Evolutionary conservation across 2,888 invertebrate species (phyloP).

Genomic region (Thereva unica): DNA sequence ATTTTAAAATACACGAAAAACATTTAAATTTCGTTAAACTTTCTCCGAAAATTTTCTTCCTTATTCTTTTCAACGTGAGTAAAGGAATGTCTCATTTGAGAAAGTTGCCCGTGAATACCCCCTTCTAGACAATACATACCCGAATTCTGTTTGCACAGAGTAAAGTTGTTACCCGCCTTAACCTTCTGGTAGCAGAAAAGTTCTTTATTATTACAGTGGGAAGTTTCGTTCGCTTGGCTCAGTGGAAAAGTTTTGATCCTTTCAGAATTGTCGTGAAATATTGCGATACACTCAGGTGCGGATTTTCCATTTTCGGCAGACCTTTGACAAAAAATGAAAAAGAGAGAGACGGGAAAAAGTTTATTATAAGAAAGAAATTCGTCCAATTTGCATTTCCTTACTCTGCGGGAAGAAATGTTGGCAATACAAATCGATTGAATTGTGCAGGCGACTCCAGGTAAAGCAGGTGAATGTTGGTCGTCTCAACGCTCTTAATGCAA

Average conservation of each 20-base stretch:
- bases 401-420: slow-evolving; percentile 63
- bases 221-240: slow-evolving; percentile 48
- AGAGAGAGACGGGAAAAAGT: too few relatives aligned
- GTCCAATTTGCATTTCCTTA: slow-evolving; percentile 46
- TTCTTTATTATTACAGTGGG: slow-evolving; percentile 33
- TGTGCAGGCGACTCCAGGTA: slow-evolving; percentile 65
- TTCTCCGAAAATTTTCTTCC: too few relatives aligned
- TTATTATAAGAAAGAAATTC: too few relatives aligned
- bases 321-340: neutral
- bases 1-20: too few relatives aligned
- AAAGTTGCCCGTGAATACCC: too few relatives aligned
- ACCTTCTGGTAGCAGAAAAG: slow-evolving; percentile 49
- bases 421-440: slow-evolving; percentile 68
- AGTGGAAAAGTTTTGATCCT: slow-evolving; percentile 61
- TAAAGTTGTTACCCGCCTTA: slow-evolving; percentile 19
- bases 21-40: too few relatives aligned
- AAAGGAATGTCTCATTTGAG: too few relatives aligned
- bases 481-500: slow-evolving; percentile 62
- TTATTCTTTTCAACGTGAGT: too few relatives aligned
- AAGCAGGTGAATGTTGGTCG: slow-evolving; percentile 66
- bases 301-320: slow-evolving; percentile 46
- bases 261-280: slow-evolving; percentile 63
- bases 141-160: too few relatives aligned
- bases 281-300: slow-evolving; percentile 65
- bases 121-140: too few relatives aligned